Base-by-base conservation (phyloP, 2,113 vertebrate genomes). In the Tilapia sparmanii region DNA sequence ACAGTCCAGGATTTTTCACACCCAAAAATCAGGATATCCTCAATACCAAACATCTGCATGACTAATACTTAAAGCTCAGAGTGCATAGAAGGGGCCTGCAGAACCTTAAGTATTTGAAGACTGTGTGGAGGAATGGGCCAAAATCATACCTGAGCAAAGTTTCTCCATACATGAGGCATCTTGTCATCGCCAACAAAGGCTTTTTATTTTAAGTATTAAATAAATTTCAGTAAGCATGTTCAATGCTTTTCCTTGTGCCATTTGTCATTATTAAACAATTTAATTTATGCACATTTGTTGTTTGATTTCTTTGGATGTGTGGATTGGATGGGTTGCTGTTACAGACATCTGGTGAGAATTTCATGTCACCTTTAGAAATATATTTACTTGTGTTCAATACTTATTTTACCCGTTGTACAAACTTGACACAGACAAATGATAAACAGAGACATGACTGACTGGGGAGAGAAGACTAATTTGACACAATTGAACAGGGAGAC, bases 101-200 rank as follows among this genome's bases (percentile, higher is more conserved):
- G 33, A 66, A 66, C 61, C 10, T 66, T 12, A 38, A 38, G 61
- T 66, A 3, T 38, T 38, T 66, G 1, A 66, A 38, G 19, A 66
- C 33, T 38, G 19, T 66, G 61, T 38, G 10, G 61, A 66, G 61
- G 19, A 66, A 66, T 38, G 10, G 33, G 33, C 1, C 33, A 66
- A 38, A 66, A 66, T 8, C 61, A 66, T 66, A 66, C 33, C 33
- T 66, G 0, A 66, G 33, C 33, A 66, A 66, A 38, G 61, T 66
- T 38, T 38, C 61, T 66, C 61, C 18, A n/a, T 66, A 38, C 61
- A 38, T 35, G 4, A n/a, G 61, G 31, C 31, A 66, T 66, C 0
- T 0, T 66, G 6, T 38, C 31, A 66, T 38, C 1, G 0, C 6
- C 4, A 66, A 35, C 61, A 35, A 63, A 0, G 0, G 4, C 31